Base-by-base conservation (phyloP, 2,113 vertebrate species). In the Rhinolophus ferrumequinum region DNA sequence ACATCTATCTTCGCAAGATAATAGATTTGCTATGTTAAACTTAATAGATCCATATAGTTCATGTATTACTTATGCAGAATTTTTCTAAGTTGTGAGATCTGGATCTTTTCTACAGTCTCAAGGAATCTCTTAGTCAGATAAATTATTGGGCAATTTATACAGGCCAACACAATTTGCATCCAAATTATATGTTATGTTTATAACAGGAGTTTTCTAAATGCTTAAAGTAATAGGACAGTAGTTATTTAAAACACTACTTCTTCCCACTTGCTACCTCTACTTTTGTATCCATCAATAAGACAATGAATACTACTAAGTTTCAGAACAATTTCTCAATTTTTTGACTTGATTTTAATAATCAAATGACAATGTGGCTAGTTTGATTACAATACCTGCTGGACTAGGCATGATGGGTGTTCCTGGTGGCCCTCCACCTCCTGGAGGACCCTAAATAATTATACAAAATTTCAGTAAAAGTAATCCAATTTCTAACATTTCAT, bases 341-440 rank as follows among this genome's bases (percentile, higher is more conserved):
- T 19, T 84, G 56, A 52, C 69, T 95, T 92, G 82, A 88, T 66
- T 87, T 44, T 88, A 69, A 60, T 66, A 81, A 69, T 52, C 26
- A 87, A 73, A 64, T 88, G 85, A 14, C 69, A 67, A 8, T 13
- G 21, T 56, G n/a, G 60, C 33, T 12, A 14, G 58, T 72, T 85
- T 12, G 41, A 52, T 95, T 97, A 98, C 91, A 97, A 44, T 98
- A 99, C 99, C 99, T 99, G 99, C 99, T 98, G 99, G 99, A 98
- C 99, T 99, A 96, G 99, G 99, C 99, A 99, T 99, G 98, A 99
- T 99, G 47, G 99, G 99, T 82, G 99, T 99, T 97, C 99, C 99
- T 96, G 99, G 99, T 92, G 99, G 99, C 14, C 99, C 99, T 90
- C 99, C 99, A 95, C 99, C 99, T 98, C 99, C 99, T 4, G 99